A percentile compares a stretch with the other conserved stretches of the same genome.
Conservation (phyloP, 2,113 vertebrate species). For the Lynx canadensis region DNA sequence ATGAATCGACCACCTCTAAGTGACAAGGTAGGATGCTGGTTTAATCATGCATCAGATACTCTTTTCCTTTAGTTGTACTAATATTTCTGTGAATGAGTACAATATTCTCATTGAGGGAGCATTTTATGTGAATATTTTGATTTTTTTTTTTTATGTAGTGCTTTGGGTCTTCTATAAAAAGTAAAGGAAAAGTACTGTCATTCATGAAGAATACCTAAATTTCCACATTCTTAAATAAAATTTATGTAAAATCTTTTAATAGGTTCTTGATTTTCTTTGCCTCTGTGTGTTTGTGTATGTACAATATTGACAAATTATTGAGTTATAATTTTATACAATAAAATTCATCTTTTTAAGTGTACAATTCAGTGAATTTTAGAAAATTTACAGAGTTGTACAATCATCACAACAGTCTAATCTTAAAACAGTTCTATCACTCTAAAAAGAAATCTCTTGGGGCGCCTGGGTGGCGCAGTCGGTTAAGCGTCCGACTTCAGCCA, state of each 20-base stretch:
- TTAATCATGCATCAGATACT: not conserved
- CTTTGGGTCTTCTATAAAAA: not conserved
- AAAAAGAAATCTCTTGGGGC: not conserved
- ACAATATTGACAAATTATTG: not conserved
- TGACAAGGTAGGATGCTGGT: conserved; percentile 86
- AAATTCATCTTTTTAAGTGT: not conserved
- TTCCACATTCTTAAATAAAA: conserved; percentile 3
- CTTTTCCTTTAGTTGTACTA: conserved; percentile 29
- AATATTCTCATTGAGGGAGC: not conserved
- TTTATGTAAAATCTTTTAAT: not conserved
- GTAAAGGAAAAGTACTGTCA: not conserved
- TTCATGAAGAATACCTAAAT: not conserved
- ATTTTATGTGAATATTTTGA: conserved; percentile 25
- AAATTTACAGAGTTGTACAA: not conserved
- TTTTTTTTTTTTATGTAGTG: conserved; percentile 19
- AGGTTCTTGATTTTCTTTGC: not conserved
- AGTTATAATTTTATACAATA: not conserved
- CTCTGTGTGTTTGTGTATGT: not conserved
- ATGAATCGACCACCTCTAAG: conserved; percentile 90
- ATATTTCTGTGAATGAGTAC: conserved; percentile 38
- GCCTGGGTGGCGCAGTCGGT: no score
- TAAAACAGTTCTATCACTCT: not conserved
- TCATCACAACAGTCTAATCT: not conserved
- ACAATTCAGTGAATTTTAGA: not conserved
- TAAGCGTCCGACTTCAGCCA: no score